phyloP scores from a whole-genome alignment of 2,888 invertebrate species.

The Steromphala cineraria region DNA sequence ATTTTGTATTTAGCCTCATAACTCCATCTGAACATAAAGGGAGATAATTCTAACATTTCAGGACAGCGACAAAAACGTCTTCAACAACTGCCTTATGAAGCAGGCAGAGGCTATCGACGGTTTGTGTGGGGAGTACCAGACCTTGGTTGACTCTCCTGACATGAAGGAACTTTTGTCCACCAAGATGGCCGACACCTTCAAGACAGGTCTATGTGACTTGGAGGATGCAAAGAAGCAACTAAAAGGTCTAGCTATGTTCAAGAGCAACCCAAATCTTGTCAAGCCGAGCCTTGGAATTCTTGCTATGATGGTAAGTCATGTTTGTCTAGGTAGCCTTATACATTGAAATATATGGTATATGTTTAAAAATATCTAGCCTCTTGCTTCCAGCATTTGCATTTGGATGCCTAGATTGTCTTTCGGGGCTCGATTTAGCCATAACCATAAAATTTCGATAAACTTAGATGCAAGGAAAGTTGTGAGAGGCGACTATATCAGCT shows the following conservation, averaged over 20 bases:
- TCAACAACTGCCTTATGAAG: neutral
- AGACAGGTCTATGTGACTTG: neutral
- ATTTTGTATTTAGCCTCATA: no score
- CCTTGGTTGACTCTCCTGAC: conserved; percentile 1
- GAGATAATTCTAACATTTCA: neutral
- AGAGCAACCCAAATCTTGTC: neutral
- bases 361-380: no score
- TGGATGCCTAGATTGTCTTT: no score
- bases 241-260: neutral
- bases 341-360: no score
- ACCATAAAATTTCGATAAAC: no score
- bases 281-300: neutral
- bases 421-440: no score
- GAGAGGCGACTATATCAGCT: no score
- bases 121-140: conserved; percentile 1
- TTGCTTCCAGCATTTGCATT: no score
- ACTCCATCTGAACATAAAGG: neutral
- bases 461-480: no score
- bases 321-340: neutral
- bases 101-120: neutral
- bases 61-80: neutral
- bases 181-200: neutral
- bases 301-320: neutral
- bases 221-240: neutral
- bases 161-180: conserved; percentile 4